Evolutionary conservation across 1,140 invertebrate genomes (phyloP), one percentile per base, ranked within the genome.

Genomic region (Stegodyphus mimosarum): DNA sequence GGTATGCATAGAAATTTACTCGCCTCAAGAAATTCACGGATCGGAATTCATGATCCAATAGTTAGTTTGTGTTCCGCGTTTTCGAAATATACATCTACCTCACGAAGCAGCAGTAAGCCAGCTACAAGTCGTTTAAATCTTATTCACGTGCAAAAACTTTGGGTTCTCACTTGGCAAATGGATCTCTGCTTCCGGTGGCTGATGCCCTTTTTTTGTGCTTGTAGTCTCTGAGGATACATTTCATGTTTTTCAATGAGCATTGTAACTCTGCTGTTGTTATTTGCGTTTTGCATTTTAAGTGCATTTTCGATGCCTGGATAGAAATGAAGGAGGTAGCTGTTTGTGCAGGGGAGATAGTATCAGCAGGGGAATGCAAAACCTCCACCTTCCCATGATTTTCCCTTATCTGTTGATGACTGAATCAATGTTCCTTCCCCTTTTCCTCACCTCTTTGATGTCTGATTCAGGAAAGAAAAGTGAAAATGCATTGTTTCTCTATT

Each of bases 241-340:
- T 77, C 74, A 77, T 77, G 74, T 77, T 77, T 77, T 77, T 77
- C 74, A 77, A 77, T 77, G 74, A 77, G 74, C 60, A 49, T n/a
- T 50, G 55, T 6, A 77, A 48, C 48, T 77, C 52, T 66, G 64
- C 64, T 63, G 74, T 60, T 60, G 33, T 33, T 33, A 33, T 33
- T 33, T 33, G 33, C 3, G 33, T 33, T 33, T 33, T 33, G 33
- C 33, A 33, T 33, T 33, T 33, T 33, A 33, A 33, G 55, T 77
- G 74, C 60, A 77, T 64, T 77, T 77, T 77, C 74, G 18, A 18
- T 33, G 74, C 6, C 51, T 77, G 74, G 64, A 77, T 77, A 15
- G 74, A n/a, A 74, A 74, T 50, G 74, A 66, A 50, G 73, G 10
- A 11, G 9, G 55, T 60, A 60, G 33, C 33, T 33, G 33, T 33